Evolutionary conservation across 2,888 invertebrate genomes (phyloP).

Genomic region (Lepeophtheirus nordmannii): DNA sequence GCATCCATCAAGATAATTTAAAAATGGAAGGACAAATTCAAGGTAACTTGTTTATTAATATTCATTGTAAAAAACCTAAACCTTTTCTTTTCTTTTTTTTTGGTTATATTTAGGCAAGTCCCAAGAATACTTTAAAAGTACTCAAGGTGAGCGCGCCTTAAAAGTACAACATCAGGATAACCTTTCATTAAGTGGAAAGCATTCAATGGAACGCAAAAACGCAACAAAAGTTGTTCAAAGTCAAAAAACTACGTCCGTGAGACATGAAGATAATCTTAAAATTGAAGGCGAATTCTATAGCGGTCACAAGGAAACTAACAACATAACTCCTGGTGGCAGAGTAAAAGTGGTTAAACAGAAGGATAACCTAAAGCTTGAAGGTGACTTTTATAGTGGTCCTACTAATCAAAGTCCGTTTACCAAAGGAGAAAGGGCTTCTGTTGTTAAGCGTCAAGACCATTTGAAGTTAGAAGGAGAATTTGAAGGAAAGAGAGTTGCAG

Average conservation of each 20-base stretch:
- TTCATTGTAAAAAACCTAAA: conserved; percentile 38
- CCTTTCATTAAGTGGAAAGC: conserved; percentile 40
- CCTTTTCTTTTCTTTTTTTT: too few relatives aligned
- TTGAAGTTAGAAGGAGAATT: conserved; percentile 28
- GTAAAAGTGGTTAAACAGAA: conserved; percentile 33
- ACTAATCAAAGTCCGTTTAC: conserved; percentile 29
- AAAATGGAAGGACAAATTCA: conserved; percentile 37
- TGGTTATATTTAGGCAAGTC: conserved; percentile 32
- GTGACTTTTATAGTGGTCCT: conserved; percentile 28
- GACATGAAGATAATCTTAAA: conserved; percentile 29
- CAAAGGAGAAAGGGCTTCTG: conserved; percentile 44
- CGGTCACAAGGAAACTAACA: not conserved
- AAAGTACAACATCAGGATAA: conserved; percentile 27
- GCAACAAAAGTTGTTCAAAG: not conserved
- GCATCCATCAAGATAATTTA: conserved; percentile 42
- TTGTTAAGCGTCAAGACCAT: conserved; percentile 31
- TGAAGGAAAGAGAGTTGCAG: conserved; percentile 20
- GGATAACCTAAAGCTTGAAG: conserved; percentile 45
- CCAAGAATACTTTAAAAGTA: conserved; percentile 32
- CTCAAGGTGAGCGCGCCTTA: conserved; percentile 26
- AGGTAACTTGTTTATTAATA: conserved; percentile 35
- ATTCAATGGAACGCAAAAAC: conserved; percentile 28
- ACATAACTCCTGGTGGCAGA: not conserved
- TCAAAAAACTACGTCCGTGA: not conserved
- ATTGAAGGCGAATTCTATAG: conserved; percentile 35